phyloP scores from a whole-genome alignment of 1,140 invertebrate genomes.

The Nephotettix cincticeps region DNA sequence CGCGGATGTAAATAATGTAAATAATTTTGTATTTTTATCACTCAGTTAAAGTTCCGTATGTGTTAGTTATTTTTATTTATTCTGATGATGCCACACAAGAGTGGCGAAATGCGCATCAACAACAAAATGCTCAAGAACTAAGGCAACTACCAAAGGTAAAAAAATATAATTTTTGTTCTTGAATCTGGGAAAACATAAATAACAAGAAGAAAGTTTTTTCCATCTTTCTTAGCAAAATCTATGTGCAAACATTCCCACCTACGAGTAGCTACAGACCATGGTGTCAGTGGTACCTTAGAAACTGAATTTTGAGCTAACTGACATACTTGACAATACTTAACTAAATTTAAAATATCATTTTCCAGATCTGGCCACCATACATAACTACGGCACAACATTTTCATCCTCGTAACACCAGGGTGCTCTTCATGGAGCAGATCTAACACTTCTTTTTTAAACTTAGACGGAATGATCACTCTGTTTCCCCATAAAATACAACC shows the following conservation, averaged over 20 bases:
- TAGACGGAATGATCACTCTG: constrained; percentile 42
- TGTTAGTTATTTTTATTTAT: too few species aligned
- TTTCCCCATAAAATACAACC: constrained; percentile 29
- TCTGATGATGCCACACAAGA: too few species aligned
- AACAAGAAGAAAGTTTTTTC: constrained; percentile 21
- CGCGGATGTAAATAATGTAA: too few species aligned
- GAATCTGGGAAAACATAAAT: too few species aligned
- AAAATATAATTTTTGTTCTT: too few species aligned
- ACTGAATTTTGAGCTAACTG: constrained; percentile 4
- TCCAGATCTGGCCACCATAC: constrained; percentile 49
- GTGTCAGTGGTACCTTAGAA: neutral
- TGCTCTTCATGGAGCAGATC: constrained; percentile 45
- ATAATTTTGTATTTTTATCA: too few species aligned
- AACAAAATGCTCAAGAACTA: too few species aligned
- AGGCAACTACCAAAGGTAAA: too few species aligned
- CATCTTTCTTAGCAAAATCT: neutral
- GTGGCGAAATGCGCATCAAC: too few species aligned
- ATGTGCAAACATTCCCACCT: neutral
- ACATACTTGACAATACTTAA: constrained; percentile 29
- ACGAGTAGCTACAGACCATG: neutral
- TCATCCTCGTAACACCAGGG: constrained; percentile 46
- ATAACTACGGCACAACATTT: constrained; percentile 44
- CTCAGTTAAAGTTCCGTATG: too few species aligned
- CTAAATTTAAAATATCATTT: constrained; percentile 39
- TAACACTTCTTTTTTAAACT: constrained; percentile 37